These are phyloP conservation scores for Hedychridium roseum DNA, from an alignment of 2,888 invertebrate species.

Conservation along the genomic window DNA sequence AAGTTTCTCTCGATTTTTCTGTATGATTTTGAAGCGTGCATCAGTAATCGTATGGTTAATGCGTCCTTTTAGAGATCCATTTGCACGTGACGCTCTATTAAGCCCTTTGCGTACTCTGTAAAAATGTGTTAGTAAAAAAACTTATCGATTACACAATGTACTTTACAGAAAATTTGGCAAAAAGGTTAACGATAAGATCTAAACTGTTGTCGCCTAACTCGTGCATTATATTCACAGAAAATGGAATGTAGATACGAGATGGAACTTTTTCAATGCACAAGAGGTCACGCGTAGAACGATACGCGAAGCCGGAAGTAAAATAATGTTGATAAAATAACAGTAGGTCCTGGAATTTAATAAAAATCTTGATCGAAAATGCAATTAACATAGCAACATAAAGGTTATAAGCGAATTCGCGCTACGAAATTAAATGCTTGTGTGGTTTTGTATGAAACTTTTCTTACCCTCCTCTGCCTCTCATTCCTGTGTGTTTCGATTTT, in stretches of 20 bases:
- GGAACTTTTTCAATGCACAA: background rate
- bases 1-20: constrained; percentile 78
- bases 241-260: background rate
- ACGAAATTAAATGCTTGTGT: no score
- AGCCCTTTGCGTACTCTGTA: constrained; percentile 40
- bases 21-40: constrained; percentile 81
- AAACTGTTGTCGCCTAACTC: background rate
- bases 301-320: no score
- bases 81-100: constrained; percentile 34
- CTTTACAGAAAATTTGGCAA: background rate
- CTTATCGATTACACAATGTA: background rate
- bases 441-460: constrained; percentile 17
- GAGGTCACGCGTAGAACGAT: background rate
- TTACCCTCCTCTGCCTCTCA: constrained; percentile 56
- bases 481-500: constrained; percentile 52
- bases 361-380: no score
- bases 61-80: constrained; percentile 37
- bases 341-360: no score
- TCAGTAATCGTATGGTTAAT: constrained; percentile 65
- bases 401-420: no score
- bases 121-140: background rate
- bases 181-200: no score
- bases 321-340: no score
- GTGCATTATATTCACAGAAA: background rate
- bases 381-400: no score